Evolutionary conservation across 2,113 vertebrate species (phyloP).

Genomic region (Crocuta crocuta): DNA sequence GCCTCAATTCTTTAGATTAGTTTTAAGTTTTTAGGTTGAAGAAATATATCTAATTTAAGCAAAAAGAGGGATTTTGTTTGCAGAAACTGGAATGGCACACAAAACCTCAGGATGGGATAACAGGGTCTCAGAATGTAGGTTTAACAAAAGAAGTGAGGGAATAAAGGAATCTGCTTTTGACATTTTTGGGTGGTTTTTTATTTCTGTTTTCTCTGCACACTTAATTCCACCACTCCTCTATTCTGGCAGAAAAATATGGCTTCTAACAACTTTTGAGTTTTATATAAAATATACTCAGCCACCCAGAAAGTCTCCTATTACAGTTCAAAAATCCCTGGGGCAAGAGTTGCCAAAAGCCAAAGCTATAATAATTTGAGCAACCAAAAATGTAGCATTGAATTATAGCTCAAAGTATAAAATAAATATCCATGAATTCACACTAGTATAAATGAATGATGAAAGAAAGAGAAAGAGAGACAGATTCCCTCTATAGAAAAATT

Average conservation of each 20-base stretch:
- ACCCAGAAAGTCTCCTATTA: neutral
- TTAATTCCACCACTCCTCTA: neutral
- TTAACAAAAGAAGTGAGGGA: neutral
- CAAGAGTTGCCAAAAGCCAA: neutral
- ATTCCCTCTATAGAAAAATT: neutral
- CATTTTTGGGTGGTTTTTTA: neutral
- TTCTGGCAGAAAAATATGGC: neutral
- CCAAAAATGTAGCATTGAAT: neutral
- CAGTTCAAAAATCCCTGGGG: neutral
- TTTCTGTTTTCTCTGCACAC: neutral
- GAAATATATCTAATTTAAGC: neutral
- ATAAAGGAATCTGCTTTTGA: neutral
- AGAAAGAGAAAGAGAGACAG: neutral
- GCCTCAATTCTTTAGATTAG: neutral
- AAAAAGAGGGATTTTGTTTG: neutral
- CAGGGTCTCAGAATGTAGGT: neutral
- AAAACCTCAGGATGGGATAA: neutral
- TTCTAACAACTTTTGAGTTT: neutral
- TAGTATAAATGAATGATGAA: neutral
- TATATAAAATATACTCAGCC: neutral
- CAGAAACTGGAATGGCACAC: neutral
- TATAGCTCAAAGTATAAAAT: neutral
- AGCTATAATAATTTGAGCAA: neutral
- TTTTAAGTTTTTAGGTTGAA: neutral
- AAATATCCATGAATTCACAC: neutral